Percentiles rank a stretch among this genome's conserved stretches.
These are phyloP conservation scores for Halcyon senegalensis DNA, from an alignment of 2,113 vertebrate genomes.

Conservation along the genomic window DNA sequence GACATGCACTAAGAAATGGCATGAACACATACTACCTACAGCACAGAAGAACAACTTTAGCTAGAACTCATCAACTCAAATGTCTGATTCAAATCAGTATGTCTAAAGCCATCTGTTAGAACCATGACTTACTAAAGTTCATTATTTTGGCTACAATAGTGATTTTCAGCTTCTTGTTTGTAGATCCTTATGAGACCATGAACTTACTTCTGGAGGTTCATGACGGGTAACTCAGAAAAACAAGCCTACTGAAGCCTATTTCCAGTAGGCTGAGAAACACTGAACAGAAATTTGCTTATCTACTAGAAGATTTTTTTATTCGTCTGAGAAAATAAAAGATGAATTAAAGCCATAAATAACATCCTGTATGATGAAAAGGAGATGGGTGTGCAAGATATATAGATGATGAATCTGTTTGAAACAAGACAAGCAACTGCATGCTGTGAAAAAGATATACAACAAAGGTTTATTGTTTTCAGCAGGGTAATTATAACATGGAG, in stretches of 20 bases:
- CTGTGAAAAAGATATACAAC: constrained; percentile 50
- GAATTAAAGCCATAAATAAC: constrained; percentile 52
- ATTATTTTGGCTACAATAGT: constrained; percentile 37
- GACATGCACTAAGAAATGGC: background rate
- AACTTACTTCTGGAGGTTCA: constrained; percentile 13
- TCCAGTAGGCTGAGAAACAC: background rate
- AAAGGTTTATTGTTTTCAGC: constrained; percentile 48
- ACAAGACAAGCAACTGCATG: constrained; percentile 25
- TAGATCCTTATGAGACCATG: background rate
- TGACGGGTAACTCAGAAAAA: background rate
- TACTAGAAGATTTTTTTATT: constrained; percentile 34
- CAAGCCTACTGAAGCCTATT: background rate
- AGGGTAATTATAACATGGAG: constrained; percentile 33
- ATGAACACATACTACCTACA: constrained; percentile 9
- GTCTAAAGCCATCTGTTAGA: constrained; percentile 36
- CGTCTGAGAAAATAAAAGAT: background rate
- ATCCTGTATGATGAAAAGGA: constrained; percentile 8
- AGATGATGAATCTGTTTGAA: constrained; percentile 39
- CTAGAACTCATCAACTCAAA: constrained; percentile 44
- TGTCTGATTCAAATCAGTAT: constrained; percentile 19
- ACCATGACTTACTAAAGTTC: constrained; percentile 28
- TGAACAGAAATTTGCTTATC: background rate
- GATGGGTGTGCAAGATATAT: background rate
- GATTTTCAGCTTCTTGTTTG: constrained; percentile 10
- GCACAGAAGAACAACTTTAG: constrained; percentile 16